Evolutionary conservation across 2,888 invertebrate genomes (phyloP).

Genomic region (Andricus quercusramuli): DNA sequence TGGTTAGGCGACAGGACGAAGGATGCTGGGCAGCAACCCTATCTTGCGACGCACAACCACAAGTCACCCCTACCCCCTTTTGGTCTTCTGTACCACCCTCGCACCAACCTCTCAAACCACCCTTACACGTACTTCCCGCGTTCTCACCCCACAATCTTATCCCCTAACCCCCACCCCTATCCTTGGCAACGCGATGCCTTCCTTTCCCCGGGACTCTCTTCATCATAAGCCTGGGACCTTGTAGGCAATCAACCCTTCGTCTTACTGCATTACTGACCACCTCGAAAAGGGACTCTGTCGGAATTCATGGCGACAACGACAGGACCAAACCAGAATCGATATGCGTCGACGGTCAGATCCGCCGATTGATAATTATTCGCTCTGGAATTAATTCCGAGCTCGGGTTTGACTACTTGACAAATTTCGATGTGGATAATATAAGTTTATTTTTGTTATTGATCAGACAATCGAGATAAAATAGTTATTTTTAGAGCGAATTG

Average conservation of each 20-base stretch:
- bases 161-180: constrained; percentile 49
- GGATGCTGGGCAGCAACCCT: constrained; percentile 70
- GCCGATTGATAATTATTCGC: constrained; percentile 24
- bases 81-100: constrained; percentile 58
- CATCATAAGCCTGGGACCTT: constrained; percentile 66
- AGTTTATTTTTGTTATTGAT: too few species aligned
- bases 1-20: constrained; percentile 58
- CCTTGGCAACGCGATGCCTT: constrained; percentile 48
- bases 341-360: constrained; percentile 27
- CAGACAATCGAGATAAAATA: too few species aligned
- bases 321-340: constrained; percentile 38
- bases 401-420: background rate
- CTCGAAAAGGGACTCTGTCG: constrained; percentile 46
- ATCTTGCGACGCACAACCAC: constrained; percentile 76
- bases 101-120: constrained; percentile 62
- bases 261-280: constrained; percentile 74
- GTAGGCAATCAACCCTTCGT: constrained; percentile 74
- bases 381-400: background rate
- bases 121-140: constrained; percentile 63
- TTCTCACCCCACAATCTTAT: constrained; percentile 58
- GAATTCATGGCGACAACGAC: constrained; percentile 53
- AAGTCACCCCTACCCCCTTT: constrained; percentile 68
- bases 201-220: constrained; percentile 54
- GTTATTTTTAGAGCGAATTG: too few species aligned
- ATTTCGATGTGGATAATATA: background rate